A percentile compares a stretch with the other conserved stretches of the same genome.
These are phyloP conservation scores for Candidula unifasciata DNA, from an alignment of 2,888 invertebrate species.

Conservation along the genomic window DNA sequence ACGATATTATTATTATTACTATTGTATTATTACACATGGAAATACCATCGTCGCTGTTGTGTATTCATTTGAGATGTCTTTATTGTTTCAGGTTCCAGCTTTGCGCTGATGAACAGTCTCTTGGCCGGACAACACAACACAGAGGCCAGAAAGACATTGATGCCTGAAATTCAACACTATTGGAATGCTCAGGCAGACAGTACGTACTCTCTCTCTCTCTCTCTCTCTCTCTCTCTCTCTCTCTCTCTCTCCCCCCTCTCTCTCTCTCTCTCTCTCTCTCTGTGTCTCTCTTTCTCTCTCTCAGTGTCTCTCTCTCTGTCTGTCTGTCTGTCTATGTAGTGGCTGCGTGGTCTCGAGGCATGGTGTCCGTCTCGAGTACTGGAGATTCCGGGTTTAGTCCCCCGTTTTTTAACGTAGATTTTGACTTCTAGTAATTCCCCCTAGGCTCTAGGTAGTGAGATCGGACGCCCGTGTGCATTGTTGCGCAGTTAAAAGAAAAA, in stretches of 20 bases:
- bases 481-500: too few relatives aligned
- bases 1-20: too few relatives aligned
- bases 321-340: not conserved
- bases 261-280: slow-evolving; percentile 13
- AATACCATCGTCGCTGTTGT: not conserved
- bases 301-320: not conserved
- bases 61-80: not conserved
- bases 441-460: too few relatives aligned
- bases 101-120: slow-evolving; percentile 35
- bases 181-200: slow-evolving; percentile 34
- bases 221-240: slow-evolving; percentile 5
- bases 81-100: slow-evolving; percentile 25
- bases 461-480: too few relatives aligned
- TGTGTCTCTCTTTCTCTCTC: slow-evolving; percentile 8
- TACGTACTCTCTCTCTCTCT: slow-evolving; percentile 1
- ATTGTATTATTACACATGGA: too few relatives aligned
- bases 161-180: slow-evolving; percentile 42
- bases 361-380: too few relatives aligned
- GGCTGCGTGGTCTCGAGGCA: too few relatives aligned
- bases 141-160: slow-evolving; percentile 27
- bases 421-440: too few relatives aligned
- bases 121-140: slow-evolving; percentile 28
- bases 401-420: too few relatives aligned
- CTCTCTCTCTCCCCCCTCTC: not conserved
- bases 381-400: too few relatives aligned